Evolutionary conservation across 2,113 vertebrate species (phyloP), one percentile per base, ranked within the genome.

Genomic region (Arvicanthis niloticus): DNA sequence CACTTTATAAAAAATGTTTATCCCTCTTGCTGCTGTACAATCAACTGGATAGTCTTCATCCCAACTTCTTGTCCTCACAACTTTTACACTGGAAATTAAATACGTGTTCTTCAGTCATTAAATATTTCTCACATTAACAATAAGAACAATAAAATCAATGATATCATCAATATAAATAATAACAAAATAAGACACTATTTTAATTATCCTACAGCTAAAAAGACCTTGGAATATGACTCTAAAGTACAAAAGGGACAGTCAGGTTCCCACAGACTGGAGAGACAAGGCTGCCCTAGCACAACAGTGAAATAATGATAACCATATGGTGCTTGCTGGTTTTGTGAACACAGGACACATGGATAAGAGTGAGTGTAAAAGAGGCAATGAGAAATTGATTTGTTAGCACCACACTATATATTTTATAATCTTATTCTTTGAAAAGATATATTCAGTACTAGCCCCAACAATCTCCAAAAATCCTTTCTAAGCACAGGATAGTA

Each of bases 211-310:
- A 1, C 9, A 16, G 34, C 68, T 86, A 42, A 88, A 12, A 92
- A 29, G 56, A 62, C 48, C 9, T 31, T 16, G 16, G 15, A 31
- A 72, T 17, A 4, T 0, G 6, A 2, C 53, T 0, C 0, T 12
- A 58, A 26, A 56, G 3, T 56, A 37, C 4, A 72, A 72, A 86
- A 37, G 10, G 21, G 6, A 5, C 13, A 13, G 3, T 17, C 48
- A 45, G 4, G 29, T 3, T 9, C 48, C 73, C 15, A 3, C 3
- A 58, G 60, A 86, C 5, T 22, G 31, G 0, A 7, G 77, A 37
- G 3, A 31, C 3, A 40, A 51, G 29, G 1, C 15, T n/a, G 16
- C 26, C 22, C 3, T 60, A 42, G 84, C 26, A 5, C 2, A 80
- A 34, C 11, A 80, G 6, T 29, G 24, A 11, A 7, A 56, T 48